Conservation (phyloP, 2,797 vertebrate genomes). For the Ctenopoma multispine region DNA sequence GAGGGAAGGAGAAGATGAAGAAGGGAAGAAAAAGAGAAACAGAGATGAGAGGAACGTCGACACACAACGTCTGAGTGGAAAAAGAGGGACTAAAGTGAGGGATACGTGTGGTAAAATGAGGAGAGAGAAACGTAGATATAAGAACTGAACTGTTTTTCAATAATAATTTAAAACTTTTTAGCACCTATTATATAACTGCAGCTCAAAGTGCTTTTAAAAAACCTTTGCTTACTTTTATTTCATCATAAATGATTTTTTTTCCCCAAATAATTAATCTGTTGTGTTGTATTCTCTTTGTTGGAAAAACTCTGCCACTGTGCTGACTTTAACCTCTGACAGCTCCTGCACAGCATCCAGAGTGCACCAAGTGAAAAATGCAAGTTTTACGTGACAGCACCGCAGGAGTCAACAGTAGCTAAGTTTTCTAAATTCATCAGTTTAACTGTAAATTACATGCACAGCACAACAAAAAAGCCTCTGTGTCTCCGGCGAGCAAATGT, state of each 20-base stretch:
- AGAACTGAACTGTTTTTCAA: constrained; percentile 2
- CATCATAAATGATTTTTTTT: constrained; percentile 21
- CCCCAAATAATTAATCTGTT: constrained; percentile 46
- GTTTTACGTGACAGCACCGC: constrained; percentile 62
- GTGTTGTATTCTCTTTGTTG: constrained; percentile 32
- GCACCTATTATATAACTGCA: constrained; percentile 25
- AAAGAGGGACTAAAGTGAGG: constrained; percentile 1
- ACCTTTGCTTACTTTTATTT: background rate
- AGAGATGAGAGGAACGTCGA: constrained; percentile 35
- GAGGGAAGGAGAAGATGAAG: constrained; percentile 31
- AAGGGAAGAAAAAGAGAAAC: constrained; percentile 17
- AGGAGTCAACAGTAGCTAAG: constrained; percentile 70
- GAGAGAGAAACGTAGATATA: constrained; percentile 6
- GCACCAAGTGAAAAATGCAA: constrained; percentile 23
- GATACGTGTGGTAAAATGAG: constrained; percentile 14
- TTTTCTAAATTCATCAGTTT: constrained; percentile 68
- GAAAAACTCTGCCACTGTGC: constrained; percentile 37
- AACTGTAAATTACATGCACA: constrained; percentile 76
- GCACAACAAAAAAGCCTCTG: constrained; percentile 71
- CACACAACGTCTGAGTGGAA: constrained; percentile 14
- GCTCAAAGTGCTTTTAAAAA: background rate
- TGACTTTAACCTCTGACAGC: constrained; percentile 36
- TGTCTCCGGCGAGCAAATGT: constrained; percentile 61
- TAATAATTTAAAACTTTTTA: constrained; percentile 1
- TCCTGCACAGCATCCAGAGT: constrained; percentile 45